Percentiles rank a stretch among this genome's conserved stretches.
Evolutionary conservation across 2,113 vertebrate genomes (phyloP).

Genomic region (Mormyrus lacerda): DNA sequence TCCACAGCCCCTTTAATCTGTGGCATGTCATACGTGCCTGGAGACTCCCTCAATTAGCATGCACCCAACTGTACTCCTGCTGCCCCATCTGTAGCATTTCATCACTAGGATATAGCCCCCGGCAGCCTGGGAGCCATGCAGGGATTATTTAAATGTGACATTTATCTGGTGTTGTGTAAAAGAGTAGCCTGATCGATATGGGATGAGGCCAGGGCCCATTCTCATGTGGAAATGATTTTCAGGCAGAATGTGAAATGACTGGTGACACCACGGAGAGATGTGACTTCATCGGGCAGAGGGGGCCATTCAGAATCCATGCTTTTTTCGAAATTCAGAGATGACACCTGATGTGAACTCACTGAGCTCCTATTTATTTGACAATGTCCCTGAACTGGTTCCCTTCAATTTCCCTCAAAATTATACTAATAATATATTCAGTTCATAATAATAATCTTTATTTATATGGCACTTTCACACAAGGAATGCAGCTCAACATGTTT

Average conservation of each 20-base stretch:
- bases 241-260: not conserved
- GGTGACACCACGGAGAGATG: not conserved
- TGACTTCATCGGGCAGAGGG: not conserved
- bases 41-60: not conserved
- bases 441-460: not conserved
- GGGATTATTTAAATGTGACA: slow-evolving; percentile 44
- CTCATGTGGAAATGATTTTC: not conserved
- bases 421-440: not conserved
- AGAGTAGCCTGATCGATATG: slow-evolving; percentile 25
- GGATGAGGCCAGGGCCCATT: slow-evolving; percentile 13
- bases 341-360: not conserved
- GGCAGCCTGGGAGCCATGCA: slow-evolving; percentile 4
- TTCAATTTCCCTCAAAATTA: not conserved
- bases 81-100: not conserved
- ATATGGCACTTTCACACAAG: not conserved
- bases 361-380: not conserved
- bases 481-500: not conserved
- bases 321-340: not conserved
- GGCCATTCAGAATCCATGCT: not conserved
- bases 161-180: slow-evolving; percentile 33
- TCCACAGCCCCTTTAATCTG: not conserved
- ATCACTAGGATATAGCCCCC: not conserved
- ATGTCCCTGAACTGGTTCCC: not conserved
- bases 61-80: not conserved
- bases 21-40: not conserved